Evolutionary conservation across 2,797 vertebrate species (phyloP), one percentile per base, ranked within the genome.

Genomic region (Gallinago stenura): DNA sequence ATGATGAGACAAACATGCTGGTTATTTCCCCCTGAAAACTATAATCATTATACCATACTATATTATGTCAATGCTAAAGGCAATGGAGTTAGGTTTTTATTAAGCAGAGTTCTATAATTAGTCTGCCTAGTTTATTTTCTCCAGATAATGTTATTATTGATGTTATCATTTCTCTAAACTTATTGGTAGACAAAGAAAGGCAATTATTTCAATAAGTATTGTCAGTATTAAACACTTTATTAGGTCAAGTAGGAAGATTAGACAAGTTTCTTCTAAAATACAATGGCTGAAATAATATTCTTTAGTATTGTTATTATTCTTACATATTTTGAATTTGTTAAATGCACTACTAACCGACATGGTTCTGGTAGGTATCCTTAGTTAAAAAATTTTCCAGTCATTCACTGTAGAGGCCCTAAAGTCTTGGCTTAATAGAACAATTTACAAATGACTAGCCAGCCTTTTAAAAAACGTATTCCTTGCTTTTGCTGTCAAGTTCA

Each of bases 1-100:
- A 64, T 58, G 25, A 19, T 95, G 76, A 96, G 82, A 87, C 75
- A 96, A 95, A 94, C 65, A 89, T 33, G 53, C 22, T 17, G 16
- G 61, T 82, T 95, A 91, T 91, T 96, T 89, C 58, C 43, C 33
- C 43, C 92, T 86, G 83, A 92, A 92, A 96, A n/a, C 16, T 93
- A 35, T 90, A 89, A 91, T 93, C 65, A 70, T 71, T 77, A 78
- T 86, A 60, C 2, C 6, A 31, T 83, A n/a, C 12, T 85, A 30
- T 56, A 78, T 87, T 85, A 87, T 91, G 76, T 95, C 69, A 91
- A n/a, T 91, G 94, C 82, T 97, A 72, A 92, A 86, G 95, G 92
- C 91, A 94, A 93, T 22, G 11, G 64, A 93, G 20, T 78, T 71
- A 50, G 6, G 16, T 64, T 91, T 96, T 93, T 77, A 71, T 92